These are phyloP conservation scores for Cricetomys ansorgei DNA, from an alignment of 2,113 vertebrate genomes.

Conservation along the genomic window DNA sequence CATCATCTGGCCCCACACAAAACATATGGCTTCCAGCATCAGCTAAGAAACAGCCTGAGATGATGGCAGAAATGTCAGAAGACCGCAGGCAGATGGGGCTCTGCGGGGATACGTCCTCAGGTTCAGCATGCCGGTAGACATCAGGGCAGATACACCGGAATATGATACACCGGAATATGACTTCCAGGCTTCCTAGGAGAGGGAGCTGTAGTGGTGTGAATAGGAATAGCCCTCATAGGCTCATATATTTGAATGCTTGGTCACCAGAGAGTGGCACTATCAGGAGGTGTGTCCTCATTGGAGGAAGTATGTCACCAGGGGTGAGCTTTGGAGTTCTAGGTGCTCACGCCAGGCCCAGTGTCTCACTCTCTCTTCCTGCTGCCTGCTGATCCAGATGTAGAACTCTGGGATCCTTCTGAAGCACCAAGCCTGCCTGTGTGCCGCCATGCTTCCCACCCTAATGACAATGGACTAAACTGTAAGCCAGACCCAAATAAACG, in stretches of 20 bases:
- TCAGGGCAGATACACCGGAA: not conserved
- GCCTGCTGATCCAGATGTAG: not conserved
- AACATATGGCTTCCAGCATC: slow-evolving; percentile 70
- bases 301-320: not conserved
- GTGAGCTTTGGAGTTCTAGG: not conserved
- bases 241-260: not conserved
- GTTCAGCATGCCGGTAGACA: not conserved
- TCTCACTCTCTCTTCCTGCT: not conserved
- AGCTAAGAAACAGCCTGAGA: slow-evolving; percentile 56
- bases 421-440: not conserved
- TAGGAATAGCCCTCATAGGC: not conserved
- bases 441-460: not conserved
- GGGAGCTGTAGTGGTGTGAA: not conserved
- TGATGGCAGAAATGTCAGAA: slow-evolving; percentile 45
- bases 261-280: not conserved
- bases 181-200: slow-evolving; percentile 22
- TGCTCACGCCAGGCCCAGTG: not conserved
- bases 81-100: not conserved
- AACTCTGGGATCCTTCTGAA: not conserved
- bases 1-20: slow-evolving; percentile 63
- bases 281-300: not conserved
- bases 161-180: not conserved
- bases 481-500: not conserved
- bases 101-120: not conserved
- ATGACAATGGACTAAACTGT: not conserved